Evolutionary conservation across 2,797 vertebrate genomes (phyloP).

Genomic region (Notolepis coatsorum): DNA sequence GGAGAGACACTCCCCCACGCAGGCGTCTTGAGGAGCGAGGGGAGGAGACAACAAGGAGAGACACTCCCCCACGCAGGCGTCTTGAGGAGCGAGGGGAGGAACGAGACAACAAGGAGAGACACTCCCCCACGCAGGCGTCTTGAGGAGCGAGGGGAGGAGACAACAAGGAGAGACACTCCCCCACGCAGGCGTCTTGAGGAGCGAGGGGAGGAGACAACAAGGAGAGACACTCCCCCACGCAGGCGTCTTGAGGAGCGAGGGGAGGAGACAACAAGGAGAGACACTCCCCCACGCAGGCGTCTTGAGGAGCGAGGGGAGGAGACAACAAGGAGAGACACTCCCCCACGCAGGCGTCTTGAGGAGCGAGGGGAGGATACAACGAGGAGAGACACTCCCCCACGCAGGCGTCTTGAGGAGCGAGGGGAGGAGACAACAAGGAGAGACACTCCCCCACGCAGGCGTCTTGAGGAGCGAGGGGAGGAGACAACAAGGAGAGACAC

Average conservation of each 20-base stretch:
- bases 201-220: constrained; percentile 69
- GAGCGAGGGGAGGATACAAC: constrained; percentile 46
- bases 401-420: constrained; percentile 63
- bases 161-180: too few species aligned
- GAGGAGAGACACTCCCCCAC: too few species aligned
- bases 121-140: constrained; percentile 50
- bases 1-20: constrained; percentile 40
- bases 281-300: too few species aligned
- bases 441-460: constrained; percentile 37
- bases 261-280: too few species aligned
- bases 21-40: constrained; percentile 53
- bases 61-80: too few species aligned
- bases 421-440: constrained; percentile 70
- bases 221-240: constrained; percentile 40
- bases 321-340: constrained; percentile 68
- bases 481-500: too few species aligned
- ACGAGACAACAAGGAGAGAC: constrained; percentile 68
- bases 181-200: constrained; percentile 66
- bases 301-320: constrained; percentile 64
- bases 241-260: constrained; percentile 53
- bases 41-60: too few species aligned
- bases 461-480: constrained; percentile 54
- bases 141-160: constrained; percentile 45
- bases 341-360: constrained; percentile 42
- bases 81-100: constrained; percentile 63